phyloP scores from a whole-genome alignment of 2,888 invertebrate species.

The Allacma fusca region DNA sequence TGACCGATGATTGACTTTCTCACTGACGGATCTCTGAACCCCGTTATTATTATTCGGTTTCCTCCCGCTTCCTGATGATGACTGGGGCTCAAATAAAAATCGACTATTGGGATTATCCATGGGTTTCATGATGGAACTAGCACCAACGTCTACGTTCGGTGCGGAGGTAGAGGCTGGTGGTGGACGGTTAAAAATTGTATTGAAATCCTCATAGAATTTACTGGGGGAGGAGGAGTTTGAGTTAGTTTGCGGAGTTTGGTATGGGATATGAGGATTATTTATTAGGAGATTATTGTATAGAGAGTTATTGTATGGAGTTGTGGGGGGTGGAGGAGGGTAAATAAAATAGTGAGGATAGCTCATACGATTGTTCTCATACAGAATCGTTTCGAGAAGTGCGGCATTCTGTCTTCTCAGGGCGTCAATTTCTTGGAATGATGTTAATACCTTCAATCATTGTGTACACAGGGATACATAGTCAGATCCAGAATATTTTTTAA shows the following conservation, averaged over 20 bases:
- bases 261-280: slow-evolving; percentile 41
- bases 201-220: slow-evolving; percentile 45
- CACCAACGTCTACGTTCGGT: slow-evolving; percentile 15
- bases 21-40: slow-evolving; percentile 76
- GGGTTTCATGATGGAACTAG: slow-evolving; percentile 17
- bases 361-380: slow-evolving; percentile 55
- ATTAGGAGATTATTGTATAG: slow-evolving; percentile 37
- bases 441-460: slow-evolving; percentile 20
- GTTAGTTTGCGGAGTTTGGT: slow-evolving; percentile 22
- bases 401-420: slow-evolving; percentile 60
- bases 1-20: slow-evolving; percentile 84
- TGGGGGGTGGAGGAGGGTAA: slow-evolving; percentile 33
- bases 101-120: slow-evolving; percentile 25
- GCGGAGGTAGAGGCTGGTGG: slow-evolving; percentile 15
- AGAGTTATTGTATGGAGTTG: slow-evolving; percentile 6
- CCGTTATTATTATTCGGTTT: slow-evolving; percentile 40
- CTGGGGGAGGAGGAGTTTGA: slow-evolving; percentile 43
- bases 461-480: not conserved
- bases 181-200: slow-evolving; percentile 34
- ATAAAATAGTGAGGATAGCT: slow-evolving; percentile 38
- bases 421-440: slow-evolving; percentile 62
- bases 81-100: slow-evolving; percentile 43
- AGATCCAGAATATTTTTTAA: too few relatives aligned
- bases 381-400: slow-evolving; percentile 56
- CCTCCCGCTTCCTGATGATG: slow-evolving; percentile 25